Evolutionary conservation across 1,140 invertebrate species (phyloP).

Genomic region (Ptiloglossa arizonensis): DNA sequence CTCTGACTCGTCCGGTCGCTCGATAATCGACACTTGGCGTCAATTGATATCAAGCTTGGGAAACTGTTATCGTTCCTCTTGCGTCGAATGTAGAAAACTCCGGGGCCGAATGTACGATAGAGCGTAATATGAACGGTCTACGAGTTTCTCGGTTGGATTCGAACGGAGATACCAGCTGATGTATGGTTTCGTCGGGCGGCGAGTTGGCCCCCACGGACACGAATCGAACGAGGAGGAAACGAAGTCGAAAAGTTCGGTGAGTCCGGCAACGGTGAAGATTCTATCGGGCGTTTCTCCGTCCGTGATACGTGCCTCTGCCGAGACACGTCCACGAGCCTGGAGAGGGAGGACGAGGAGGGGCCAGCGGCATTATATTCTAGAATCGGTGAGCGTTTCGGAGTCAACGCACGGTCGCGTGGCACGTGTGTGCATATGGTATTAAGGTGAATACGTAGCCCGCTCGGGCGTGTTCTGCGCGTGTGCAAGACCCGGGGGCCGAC

Average conservation of each 20-base stretch:
- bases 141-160: too few species aligned
- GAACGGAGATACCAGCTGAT: too few species aligned
- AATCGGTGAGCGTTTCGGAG: slow-evolving; percentile 35
- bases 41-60: too few species aligned
- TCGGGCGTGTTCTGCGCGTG: neutral
- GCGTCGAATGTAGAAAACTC: too few species aligned
- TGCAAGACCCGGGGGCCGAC: neutral
- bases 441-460: slow-evolving; percentile 2
- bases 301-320: neutral
- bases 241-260: slow-evolving; percentile 10
- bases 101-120: too few species aligned
- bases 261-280: slow-evolving; percentile 28
- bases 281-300: slow-evolving; percentile 34
- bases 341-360: neutral
- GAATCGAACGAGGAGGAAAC: neutral
- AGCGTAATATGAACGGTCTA: too few species aligned
- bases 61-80: too few species aligned
- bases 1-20: too few species aligned
- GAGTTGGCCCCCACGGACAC: too few species aligned
- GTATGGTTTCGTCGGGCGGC: too few species aligned
- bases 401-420: slow-evolving; percentile 37
- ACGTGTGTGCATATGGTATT: slow-evolving; percentile 36
- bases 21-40: too few species aligned
- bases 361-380: slow-evolving; percentile 36
- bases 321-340: slow-evolving; percentile 35